A percentile compares a stretch with the other conserved stretches of the same genome.
These are phyloP conservation scores for Synanthedon vespiformis DNA, from an alignment of 2,888 invertebrate species.

Conservation along the genomic window DNA sequence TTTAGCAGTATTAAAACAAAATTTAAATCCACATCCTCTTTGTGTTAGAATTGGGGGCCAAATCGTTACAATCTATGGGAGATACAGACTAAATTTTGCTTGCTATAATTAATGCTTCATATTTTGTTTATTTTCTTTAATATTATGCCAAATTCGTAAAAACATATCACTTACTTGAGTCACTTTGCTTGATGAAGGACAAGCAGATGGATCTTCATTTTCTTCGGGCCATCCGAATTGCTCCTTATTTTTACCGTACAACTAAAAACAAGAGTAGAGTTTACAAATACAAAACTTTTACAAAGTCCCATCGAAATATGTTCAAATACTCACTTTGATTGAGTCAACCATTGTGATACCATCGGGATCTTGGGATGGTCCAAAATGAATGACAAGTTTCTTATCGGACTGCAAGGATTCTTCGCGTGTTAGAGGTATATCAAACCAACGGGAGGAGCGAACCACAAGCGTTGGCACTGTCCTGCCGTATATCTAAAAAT, in stretches of 20 bases:
- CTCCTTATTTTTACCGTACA: slow-evolving; percentile 94
- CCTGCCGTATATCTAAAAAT: slow-evolving; percentile 75
- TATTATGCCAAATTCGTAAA: not conserved
- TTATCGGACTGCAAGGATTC: slow-evolving; percentile 94
- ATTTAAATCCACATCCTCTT: too few species aligned
- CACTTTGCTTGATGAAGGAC: slow-evolving; percentile 56
- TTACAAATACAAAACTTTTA: not conserved
- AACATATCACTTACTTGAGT: slow-evolving; percentile 26
- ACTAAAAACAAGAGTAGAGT: slow-evolving; percentile 37
- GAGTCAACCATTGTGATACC: slow-evolving; percentile 94
- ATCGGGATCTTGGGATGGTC: slow-evolving; percentile 87
- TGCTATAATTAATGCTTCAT: too few species aligned
- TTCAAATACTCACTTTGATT: slow-evolving; percentile 76
- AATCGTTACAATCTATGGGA: too few species aligned
- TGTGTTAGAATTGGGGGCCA: too few species aligned
- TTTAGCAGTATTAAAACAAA: too few species aligned
- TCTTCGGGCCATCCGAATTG: slow-evolving; percentile 98
- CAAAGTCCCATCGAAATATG: not conserved
- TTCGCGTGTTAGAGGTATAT: slow-evolving; percentile 93
- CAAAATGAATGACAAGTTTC: slow-evolving; percentile 85
- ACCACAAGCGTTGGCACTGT: slow-evolving; percentile 78
- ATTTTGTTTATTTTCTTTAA: too few species aligned
- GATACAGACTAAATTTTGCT: too few species aligned
- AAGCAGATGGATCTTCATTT: slow-evolving; percentile 78
- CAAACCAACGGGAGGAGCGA: slow-evolving; percentile 92